Evolutionary conservation across 2,888 invertebrate genomes (phyloP), one percentile per base, ranked within the genome.

Genomic region (Syritta pipiens): DNA sequence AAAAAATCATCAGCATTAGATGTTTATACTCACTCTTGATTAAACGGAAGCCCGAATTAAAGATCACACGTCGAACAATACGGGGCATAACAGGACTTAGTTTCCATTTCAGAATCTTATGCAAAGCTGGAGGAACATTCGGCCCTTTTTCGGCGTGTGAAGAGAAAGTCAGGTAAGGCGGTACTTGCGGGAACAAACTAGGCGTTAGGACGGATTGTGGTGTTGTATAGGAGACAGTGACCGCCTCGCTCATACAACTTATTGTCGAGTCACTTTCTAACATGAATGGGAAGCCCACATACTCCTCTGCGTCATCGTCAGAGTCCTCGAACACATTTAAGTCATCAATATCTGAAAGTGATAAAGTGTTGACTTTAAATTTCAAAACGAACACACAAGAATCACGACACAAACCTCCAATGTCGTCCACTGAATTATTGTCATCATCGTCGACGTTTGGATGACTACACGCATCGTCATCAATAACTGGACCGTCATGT

Each of bases 51-150:
- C 97, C 97, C 0, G 96, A 95, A 86, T 97, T 95, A 0, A 92
- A 90, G 24, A 99, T 90, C 0, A 96, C 95, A 84, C 95, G 94
- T 85, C 96, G 93, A 48, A 99, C 97, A 28, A 99, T 94, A 84
- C 96, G 92, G 0, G 99, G 99, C 40, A 99, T 98, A 51, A 99
- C 97, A 0, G 96, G 94, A 82, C 97, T 97, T 60, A 98, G 90
- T 86, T 96, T 95, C 99, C 99, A 99, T 86, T 97, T 97, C 59
- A 99, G 91, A 81, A 94, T 92, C 84, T 94, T 94, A 82, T 93
- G 91, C 83, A 96, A 91, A 2, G 93, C 92, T 42, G 91, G 86
- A 0, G 97, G 97, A 82, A 95, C 87, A 53, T 87, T 84, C 1
- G 90, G 89, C 1, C 90, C 92, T 87, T 91, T 89, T 57, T 92